Conservation (phyloP, 1,140 invertebrate species). For the Papilio glaucus region DNA sequence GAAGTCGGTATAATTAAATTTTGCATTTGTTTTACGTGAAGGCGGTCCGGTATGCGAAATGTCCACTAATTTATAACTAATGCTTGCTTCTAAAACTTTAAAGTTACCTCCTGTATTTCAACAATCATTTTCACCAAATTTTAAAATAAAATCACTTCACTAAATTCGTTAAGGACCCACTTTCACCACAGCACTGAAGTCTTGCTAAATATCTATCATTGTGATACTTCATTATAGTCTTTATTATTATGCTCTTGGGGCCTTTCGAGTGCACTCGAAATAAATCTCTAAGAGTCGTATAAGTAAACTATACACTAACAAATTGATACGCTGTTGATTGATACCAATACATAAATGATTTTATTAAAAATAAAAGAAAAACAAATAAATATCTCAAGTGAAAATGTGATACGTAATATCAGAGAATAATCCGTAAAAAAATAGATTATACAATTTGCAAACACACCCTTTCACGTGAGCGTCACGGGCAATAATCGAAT, state of each 20-base stretch:
- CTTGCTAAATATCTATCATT: constrained; percentile 29
- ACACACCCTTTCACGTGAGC: constrained; percentile 38
- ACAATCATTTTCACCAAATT: constrained; percentile 71
- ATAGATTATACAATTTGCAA: constrained; percentile 33
- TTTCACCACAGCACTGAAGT: constrained; percentile 39
- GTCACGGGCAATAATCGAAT: constrained; percentile 32
- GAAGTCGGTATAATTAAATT: not conserved
- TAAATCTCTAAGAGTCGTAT: constrained; percentile 1
- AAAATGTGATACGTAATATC: not conserved
- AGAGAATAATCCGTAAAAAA: constrained; percentile 27
- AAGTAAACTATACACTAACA: constrained; percentile 27
- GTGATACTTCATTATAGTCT: constrained; percentile 38
- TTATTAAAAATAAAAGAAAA: not conserved
- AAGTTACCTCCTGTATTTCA: constrained; percentile 78
- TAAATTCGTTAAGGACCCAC: constrained; percentile 40
- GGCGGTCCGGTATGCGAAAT: constrained; percentile 39
- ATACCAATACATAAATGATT: constrained; percentile 21
- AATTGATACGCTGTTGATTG: constrained; percentile 22
- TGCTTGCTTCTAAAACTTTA: constrained; percentile 38
- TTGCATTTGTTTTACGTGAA: constrained; percentile 28
- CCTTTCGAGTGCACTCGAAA: constrained; percentile 29
- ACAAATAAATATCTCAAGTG: not conserved
- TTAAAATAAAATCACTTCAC: constrained; percentile 54
- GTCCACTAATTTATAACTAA: constrained; percentile 29
- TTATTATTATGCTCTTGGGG: constrained; percentile 19